Base-by-base conservation (phyloP, 2,888 invertebrate species). In the Aphidoletes aphidimyza region DNA sequence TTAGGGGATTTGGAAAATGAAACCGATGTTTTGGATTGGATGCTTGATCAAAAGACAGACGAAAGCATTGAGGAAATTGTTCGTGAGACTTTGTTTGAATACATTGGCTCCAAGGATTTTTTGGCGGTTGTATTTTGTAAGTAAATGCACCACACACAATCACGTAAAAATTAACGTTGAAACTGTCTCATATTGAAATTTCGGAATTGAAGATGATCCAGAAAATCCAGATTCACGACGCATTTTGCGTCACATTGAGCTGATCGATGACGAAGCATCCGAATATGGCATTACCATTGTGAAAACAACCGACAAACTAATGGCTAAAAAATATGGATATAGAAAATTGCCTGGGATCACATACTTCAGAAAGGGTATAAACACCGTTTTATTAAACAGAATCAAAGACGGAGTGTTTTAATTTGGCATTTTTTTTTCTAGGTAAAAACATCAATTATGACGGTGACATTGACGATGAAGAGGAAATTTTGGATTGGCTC, bases 281-380 rank as follows among this genome's bases (percentile, higher is more conserved):
- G 97, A 97, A 89, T 97, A 97, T 89, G 97, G 97, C 85, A 97
- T 97, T 86, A 95, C 95, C 90, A 93, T 97, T 86, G 96, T 96
- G 0, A 96, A 97, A 91, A 95, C 95, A 91, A 93, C 93, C 87
- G 97, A 97, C 89, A 92, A 94, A 26, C 90, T 97, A 45, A 97
- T 97, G 96, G 97, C 97, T 0, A 97, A 97, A 89, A 97, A 97
- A 88, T 97, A 96, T 89, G 97, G 97, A 0, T 96, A 93, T 88
- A 92, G 97, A 85, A 95, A 96, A 89, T 96, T 96, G 34, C 97
- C 97, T 0, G 97, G 97, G 8, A 93, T 97, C 9, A 96, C 96
- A 0, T 97, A 97, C 89, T 97, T 97, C 91, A 93, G 97, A 85
- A 96, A 97, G 90, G 95, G 92, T 86, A 84, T 34, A 19, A 49